A percentile compares a stretch with the other conserved stretches of the same genome.
phyloP scores from a whole-genome alignment of 2,888 invertebrate genomes.

The Rhogogaster chlorosoma region DNA sequence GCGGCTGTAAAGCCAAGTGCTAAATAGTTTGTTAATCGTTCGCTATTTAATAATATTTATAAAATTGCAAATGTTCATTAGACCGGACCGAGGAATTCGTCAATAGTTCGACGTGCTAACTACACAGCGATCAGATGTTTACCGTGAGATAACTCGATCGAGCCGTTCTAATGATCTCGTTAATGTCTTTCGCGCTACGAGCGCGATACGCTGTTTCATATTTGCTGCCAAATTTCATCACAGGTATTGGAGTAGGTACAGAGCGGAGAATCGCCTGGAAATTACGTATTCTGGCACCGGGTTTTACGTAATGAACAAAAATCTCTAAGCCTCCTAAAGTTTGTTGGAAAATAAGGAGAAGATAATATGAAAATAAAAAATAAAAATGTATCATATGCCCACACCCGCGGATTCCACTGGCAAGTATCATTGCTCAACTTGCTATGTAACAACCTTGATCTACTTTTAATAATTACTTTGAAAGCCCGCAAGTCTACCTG shows the following conservation, averaged over 20 bases:
- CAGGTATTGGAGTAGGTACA: neutral
- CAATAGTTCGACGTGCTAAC: neutral
- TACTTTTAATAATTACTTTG: slow-evolving; percentile 42
- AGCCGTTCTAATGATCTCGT: neutral
- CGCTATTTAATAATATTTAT: neutral
- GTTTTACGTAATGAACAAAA: neutral
- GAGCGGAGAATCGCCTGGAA: neutral
- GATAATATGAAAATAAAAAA: neutral
- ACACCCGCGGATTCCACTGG: slow-evolving; percentile 39
- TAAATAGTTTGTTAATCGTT: neutral
- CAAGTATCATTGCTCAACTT: slow-evolving; percentile 33
- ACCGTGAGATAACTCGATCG: neutral
- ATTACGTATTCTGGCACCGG: neutral
- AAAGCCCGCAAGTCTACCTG: slow-evolving; percentile 34
- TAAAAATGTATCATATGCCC: neutral
- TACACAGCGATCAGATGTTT: neutral
- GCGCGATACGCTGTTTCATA: neutral
- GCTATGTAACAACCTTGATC: slow-evolving; percentile 42
- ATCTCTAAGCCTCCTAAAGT: neutral
- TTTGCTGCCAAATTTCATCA: neutral
- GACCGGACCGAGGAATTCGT: slow-evolving; percentile 15
- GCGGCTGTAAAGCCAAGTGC: no score
- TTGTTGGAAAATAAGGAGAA: neutral
- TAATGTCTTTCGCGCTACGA: neutral
- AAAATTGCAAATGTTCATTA: neutral